Evolutionary conservation across 1,140 invertebrate species (phyloP), one percentile per base, ranked within the genome.

Genomic region (Hermatobates lingyangjiaoensis): DNA sequence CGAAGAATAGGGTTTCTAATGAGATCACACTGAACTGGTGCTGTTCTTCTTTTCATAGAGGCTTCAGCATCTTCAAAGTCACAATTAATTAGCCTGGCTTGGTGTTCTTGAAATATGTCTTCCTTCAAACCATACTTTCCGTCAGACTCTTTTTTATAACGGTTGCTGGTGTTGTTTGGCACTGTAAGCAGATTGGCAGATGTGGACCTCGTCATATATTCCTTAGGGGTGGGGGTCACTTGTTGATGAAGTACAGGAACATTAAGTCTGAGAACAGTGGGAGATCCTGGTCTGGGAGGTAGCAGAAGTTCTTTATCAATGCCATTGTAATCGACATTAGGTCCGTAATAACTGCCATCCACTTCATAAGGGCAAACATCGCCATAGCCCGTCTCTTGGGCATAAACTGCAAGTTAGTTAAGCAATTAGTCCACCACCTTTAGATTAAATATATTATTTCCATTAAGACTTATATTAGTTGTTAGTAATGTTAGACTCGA

Each of bases 101-200:
- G 60, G 30, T 61, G 59, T 48, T 61, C 52, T 55, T 61, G 60
- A 44, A 61, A 58, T 20, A 61, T 56, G 45, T 61, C 58, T 48
- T 61, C 60, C 30, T 54, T 55, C 2, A 60, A 45, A 47, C 56
- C 55, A 25, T 57, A 39, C 27, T 59, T 54, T 45, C 54, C 56
- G 12, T 48, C 48, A n/a, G 55, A 51, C 1, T 54, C 54, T 34
- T 54, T 54, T 51, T 60, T 57, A 39, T 58, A 60, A 50, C 57
- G 57, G 26, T 59, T 59, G 10, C 40, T 44, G 27, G 45, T 46
- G 25, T 53, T 49, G 5, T 21, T 21, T n/a, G 56, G 56, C 3
- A 58, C 56, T 15, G 48, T 44, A 2, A 58, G 50, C 1, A 53
- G 45, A 30, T 57, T 57, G 14, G 30, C 52, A 26, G 38, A 27